phyloP scores from a whole-genome alignment of 2,797 vertebrate genomes.

The Eutrigla gurnardus region DNA sequence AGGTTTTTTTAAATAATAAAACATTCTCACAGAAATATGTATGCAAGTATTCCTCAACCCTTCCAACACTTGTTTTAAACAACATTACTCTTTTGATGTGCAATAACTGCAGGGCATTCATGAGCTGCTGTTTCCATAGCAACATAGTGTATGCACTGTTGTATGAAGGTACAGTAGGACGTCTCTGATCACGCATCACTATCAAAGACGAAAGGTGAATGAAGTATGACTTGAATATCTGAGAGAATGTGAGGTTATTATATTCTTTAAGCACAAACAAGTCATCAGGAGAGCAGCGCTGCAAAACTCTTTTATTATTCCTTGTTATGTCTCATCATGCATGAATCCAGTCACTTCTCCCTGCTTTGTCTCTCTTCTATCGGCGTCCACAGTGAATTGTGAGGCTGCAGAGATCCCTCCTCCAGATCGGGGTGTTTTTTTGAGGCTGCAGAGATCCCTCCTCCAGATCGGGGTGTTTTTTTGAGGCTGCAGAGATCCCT shows the following conservation, averaged over 20 bases:
- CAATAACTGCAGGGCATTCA: constrained; percentile 68
- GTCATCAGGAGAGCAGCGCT: background rate
- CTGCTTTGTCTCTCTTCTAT: constrained; percentile 2
- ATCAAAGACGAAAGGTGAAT: constrained; percentile 56
- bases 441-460: constrained; percentile 6
- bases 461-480: constrained; percentile 35
- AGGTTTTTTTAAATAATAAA: too few species aligned
- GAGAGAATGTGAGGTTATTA: background rate
- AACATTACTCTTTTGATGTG: constrained; percentile 66
- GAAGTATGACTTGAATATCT: constrained; percentile 38
- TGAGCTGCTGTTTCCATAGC: constrained; percentile 80
- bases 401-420: constrained; percentile 11
- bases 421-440: constrained; percentile 30
- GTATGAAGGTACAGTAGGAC: constrained; percentile 48
- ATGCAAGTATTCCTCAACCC: background rate
- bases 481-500: constrained; percentile 6
- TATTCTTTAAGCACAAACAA: constrained; percentile 16
- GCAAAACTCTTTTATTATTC: too few species aligned
- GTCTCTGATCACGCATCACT: constrained; percentile 53
- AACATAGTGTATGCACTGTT: constrained; percentile 69
- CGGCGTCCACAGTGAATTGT: constrained; percentile 19
- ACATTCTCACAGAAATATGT: background rate
- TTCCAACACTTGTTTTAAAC: constrained; percentile 33
- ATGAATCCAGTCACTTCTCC: background rate
- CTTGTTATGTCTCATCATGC: background rate